Percentiles rank a stretch among this genome's conserved stretches.
Evolutionary conservation across 23 tunicate species (phyloP).

Genomic region (Styela plicata): DNA sequence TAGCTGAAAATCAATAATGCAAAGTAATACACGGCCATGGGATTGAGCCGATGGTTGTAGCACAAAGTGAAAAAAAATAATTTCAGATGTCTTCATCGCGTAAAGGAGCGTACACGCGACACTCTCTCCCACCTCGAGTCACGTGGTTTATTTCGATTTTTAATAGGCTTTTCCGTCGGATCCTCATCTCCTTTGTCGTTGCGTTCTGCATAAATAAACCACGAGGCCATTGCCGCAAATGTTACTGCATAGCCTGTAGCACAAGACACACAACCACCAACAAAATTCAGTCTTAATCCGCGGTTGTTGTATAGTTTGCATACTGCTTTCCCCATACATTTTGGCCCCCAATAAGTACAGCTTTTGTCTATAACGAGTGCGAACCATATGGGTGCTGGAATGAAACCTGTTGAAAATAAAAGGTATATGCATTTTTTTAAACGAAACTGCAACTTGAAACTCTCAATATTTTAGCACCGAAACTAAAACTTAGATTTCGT

Average conservation of each 20-base stretch:
- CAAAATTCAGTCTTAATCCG: slow-evolving; percentile 63
- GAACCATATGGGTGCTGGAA: slow-evolving; percentile 87
- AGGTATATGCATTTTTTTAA: too few species aligned
- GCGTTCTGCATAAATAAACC: slow-evolving; percentile 21
- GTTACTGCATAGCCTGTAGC: slow-evolving; percentile 34
- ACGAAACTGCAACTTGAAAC: too few species aligned
- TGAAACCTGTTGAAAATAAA: slow-evolving; percentile 35
- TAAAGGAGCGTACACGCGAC: slow-evolving; percentile 3
- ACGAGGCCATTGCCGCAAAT: slow-evolving; percentile 45
- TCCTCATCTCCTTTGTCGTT: background rate
- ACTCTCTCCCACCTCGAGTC: slow-evolving; percentile 1
- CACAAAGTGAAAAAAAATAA: too few species aligned
- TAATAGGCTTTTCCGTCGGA: background rate
- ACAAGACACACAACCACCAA: slow-evolving; percentile 52
- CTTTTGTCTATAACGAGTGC: slow-evolving; percentile 72
- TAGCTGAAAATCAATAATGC: too few species aligned
- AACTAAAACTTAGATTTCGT: too few species aligned
- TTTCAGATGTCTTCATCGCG: too few species aligned
- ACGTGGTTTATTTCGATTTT: background rate
- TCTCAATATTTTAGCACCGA: too few species aligned
- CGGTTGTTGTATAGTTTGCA: slow-evolving; percentile 63
- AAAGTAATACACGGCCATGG: too few species aligned
- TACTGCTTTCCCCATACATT: slow-evolving; percentile 62
- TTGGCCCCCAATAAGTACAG: slow-evolving; percentile 74
- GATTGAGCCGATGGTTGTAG: too few species aligned